Base-by-base conservation (phyloP, 2,797 vertebrate species). In the Gadopsis bispinosus region DNA sequence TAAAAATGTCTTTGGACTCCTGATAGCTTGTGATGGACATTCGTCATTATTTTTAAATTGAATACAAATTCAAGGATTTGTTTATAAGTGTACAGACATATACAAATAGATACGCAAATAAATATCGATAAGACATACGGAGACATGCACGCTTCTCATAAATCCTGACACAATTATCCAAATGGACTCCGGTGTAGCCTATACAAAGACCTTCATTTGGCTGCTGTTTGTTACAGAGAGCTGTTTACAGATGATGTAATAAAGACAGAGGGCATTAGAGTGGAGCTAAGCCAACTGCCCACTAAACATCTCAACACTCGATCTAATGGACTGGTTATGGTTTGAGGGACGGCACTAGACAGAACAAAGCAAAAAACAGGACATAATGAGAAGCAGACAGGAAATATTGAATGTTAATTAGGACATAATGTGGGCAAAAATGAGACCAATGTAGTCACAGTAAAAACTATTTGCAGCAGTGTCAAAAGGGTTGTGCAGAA, bases 231-330 rank as follows among this genome's bases (percentile, higher is more conserved):
- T 68, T 51, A 51, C 65, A 54, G 73, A 31, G 75, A 65, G 82
- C 58, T 77, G 79, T 87, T 91, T 87, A 72, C 81, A 77, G 80
- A 90, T 91, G 85, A 88, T 81, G 83, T 81, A 86, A 92, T 84
- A 78, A 76, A 72, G 78, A 88, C 87, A 88, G 77, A 81, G 84
- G 88, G 80, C 80, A 88, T 88, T 83, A 83, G 65, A 76, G 64
- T 78, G 83, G 77, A 69, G 78, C 74, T 71, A 73, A 81, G 80
- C 87, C 86, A 87, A 87, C 76, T 79, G 83, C 75, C 64, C 62
- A 72, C 70, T 54, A 81, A 82, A 88, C 69, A 85, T 88, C 68
- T 86, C 66, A 73, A 80, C 79, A 78, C 74, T 69, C 60, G 41
- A 71, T 79, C 73, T 84, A 83, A 89, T 83, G 67, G 61, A 83